These are phyloP conservation scores for Bruchidius siliquastri DNA, from an alignment of 2,888 invertebrate genomes.

Conservation along the genomic window DNA sequence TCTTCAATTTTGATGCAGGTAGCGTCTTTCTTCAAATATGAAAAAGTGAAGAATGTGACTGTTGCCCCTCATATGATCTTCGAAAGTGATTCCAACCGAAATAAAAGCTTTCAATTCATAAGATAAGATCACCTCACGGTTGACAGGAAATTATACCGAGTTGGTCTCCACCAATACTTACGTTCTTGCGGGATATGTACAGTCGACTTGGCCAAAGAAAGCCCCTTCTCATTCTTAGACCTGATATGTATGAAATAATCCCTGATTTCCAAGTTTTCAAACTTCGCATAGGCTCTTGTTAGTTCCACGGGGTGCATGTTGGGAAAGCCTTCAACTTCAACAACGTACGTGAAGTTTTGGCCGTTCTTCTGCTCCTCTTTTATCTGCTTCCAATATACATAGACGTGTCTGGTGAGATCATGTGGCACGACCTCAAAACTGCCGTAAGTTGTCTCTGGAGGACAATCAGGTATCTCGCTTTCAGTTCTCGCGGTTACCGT, in stretches of 20 bases:
- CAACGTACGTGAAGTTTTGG: constrained; percentile 65
- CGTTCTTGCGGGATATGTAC: constrained; percentile 54
- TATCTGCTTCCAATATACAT: constrained; percentile 77
- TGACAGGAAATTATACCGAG: no score
- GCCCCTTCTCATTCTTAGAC: constrained; percentile 59
- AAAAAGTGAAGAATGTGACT: no score
- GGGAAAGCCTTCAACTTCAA: constrained; percentile 45
- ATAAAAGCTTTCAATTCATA: no score
- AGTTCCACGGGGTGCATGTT: constrained; percentile 51
- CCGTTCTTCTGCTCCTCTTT: constrained; percentile 67
- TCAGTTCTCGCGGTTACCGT: constrained; percentile 58
- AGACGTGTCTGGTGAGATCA: constrained; percentile 53
- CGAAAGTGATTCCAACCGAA: no score
- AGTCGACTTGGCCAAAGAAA: constrained; percentile 53
- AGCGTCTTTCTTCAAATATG: no score
- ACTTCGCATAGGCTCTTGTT: constrained; percentile 58
- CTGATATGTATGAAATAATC: constrained; percentile 54
- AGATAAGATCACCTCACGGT: no score
- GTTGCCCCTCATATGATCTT: no score
- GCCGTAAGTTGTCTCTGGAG: constrained; percentile 68
- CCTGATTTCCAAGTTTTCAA: constrained; percentile 48
- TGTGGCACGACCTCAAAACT: constrained; percentile 58
- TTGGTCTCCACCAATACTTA: no score
- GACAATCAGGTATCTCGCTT: constrained; percentile 55
- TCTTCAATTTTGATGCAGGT: no score